These are phyloP conservation scores for Lottia gigantea DNA, from an alignment of 2,888 invertebrate species.

Conservation along the genomic window DNA sequence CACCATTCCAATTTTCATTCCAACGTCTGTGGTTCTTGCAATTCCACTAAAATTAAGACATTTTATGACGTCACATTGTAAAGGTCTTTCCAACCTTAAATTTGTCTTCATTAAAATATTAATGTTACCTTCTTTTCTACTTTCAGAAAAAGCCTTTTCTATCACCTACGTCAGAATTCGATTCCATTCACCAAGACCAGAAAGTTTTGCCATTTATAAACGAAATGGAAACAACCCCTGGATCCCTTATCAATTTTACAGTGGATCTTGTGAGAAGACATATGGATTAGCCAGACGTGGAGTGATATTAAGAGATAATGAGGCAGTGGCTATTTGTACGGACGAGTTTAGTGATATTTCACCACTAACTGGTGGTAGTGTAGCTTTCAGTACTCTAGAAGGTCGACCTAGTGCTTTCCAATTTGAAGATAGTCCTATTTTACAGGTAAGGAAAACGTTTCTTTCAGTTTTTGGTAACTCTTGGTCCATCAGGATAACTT, in stretches of 20 bases:
- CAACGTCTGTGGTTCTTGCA: no score
- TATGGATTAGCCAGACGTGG: slow-evolving; percentile 78
- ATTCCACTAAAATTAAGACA: no score
- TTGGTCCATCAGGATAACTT: no score
- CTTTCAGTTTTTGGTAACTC: no score
- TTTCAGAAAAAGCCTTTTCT: slow-evolving; percentile 92
- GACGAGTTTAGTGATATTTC: slow-evolving; percentile 98
- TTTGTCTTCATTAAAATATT: neutral
- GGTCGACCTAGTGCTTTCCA: slow-evolving; percentile 92
- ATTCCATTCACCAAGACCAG: slow-evolving; percentile 95
- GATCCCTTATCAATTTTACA: slow-evolving; percentile 73
- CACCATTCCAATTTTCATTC: no score
- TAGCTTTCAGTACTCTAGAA: slow-evolving; percentile 93
- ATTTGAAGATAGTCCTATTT: slow-evolving; percentile 88
- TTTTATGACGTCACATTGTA: no score
- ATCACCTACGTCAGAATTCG: slow-evolving; percentile 94
- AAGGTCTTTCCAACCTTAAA: no score
- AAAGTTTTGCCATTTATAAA: slow-evolving; percentile 96
- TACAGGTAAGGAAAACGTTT: slow-evolving; percentile 80
- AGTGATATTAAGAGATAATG: slow-evolving; percentile 80
- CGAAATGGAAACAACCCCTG: slow-evolving; percentile 77
- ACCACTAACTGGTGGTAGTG: slow-evolving; percentile 91
- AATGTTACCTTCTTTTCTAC: slow-evolving; percentile 24
- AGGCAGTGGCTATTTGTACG: slow-evolving; percentile 95
- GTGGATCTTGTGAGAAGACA: slow-evolving; percentile 91